These are phyloP conservation scores for Teleiodes luculella DNA, from an alignment of 2,888 invertebrate genomes.

Conservation along the genomic window DNA sequence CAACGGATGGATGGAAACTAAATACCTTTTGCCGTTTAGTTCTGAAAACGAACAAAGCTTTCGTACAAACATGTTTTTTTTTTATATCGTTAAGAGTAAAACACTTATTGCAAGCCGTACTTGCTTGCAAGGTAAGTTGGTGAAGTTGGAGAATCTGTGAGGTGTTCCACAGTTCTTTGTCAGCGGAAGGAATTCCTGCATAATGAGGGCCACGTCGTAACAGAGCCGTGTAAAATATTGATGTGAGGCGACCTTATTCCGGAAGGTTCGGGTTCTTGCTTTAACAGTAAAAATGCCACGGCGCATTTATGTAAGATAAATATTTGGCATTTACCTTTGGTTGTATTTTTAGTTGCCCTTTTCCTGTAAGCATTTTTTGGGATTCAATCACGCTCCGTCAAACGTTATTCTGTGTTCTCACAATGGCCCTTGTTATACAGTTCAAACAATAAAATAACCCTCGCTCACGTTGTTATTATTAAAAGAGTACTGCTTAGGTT, in stretches of 20 bases:
- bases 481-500: too few species aligned
- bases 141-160: slow-evolving; percentile 1
- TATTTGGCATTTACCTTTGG: background rate
- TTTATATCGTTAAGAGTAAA: too few species aligned
- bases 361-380: background rate
- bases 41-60: too few species aligned
- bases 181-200: slow-evolving; percentile 31
- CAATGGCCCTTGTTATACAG: too few species aligned
- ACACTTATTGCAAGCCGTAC: too few species aligned
- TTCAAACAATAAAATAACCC: too few species aligned
- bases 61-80: too few species aligned
- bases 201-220: slow-evolving; percentile 24
- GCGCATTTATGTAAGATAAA: background rate
- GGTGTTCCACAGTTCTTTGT: slow-evolving; percentile 24
- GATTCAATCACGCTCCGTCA: too few species aligned
- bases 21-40: too few species aligned
- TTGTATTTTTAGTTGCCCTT: background rate
- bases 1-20: too few species aligned
- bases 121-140: background rate
- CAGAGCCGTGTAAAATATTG: slow-evolving; percentile 16
- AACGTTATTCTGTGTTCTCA: too few species aligned
- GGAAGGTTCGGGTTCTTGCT: background rate
- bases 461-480: too few species aligned
- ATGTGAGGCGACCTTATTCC: slow-evolving; percentile 11
- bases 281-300: slow-evolving; percentile 2